Evolutionary conservation across 2,797 vertebrate species (phyloP).

Genomic region (Myotis daubentonii): DNA sequence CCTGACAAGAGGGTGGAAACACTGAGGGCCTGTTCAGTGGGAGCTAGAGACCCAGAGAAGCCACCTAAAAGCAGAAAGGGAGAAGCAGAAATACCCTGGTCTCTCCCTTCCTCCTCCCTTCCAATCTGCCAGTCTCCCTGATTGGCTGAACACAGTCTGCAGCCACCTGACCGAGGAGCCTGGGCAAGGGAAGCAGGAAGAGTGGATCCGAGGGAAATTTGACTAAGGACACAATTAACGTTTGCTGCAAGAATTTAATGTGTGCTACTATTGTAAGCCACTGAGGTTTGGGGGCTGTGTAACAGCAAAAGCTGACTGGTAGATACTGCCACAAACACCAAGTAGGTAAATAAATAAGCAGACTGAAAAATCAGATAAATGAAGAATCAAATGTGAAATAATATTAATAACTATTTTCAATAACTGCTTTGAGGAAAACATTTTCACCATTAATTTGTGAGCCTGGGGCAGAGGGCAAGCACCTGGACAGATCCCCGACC

Average conservation of each 20-base stretch:
- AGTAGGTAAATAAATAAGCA: neutral
- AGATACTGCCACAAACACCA: neutral
- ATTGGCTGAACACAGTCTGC: neutral
- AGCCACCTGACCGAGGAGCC: neutral
- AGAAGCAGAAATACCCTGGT: neutral
- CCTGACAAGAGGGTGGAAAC: neutral
- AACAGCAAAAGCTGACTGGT: neutral
- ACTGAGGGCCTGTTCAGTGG: neutral
- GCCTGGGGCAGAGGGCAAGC: neutral
- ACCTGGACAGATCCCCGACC: neutral
- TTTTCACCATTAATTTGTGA: neutral
- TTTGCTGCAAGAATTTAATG: neutral
- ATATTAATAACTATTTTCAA: constrained; percentile 22
- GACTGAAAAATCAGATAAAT: constrained; percentile 18
- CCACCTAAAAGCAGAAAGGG: neutral
- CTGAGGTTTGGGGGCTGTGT: neutral
- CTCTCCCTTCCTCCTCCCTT: neutral
- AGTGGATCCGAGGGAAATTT: neutral
- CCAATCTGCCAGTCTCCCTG: neutral
- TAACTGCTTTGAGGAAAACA: constrained; percentile 35
- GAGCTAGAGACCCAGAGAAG: neutral
- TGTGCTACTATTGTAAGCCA: neutral
- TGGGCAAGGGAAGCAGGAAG: neutral
- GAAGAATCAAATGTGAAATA: constrained; percentile 25
- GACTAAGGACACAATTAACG: neutral